Evolutionary conservation across 1,140 invertebrate species (phyloP), one percentile per base, ranked within the genome.

Genomic region (Ctenoplectra terminalis): DNA sequence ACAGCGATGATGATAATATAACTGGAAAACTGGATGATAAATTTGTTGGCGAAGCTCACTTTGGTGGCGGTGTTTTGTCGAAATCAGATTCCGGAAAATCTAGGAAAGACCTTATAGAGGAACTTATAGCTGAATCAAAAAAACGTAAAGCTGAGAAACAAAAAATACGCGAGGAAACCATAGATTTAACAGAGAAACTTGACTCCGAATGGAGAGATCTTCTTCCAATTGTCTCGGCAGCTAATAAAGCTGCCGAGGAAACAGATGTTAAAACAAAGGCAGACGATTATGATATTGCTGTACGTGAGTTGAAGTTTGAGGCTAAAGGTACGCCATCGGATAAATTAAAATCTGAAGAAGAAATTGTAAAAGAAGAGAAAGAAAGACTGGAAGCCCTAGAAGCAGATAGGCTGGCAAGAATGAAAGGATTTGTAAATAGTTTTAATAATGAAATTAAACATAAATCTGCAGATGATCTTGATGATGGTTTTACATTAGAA

Each of bases 61-160:
- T 99, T 93, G 98, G 98, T 81, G 98, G 98, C 79, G 96, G 96
- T 50, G 84, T 97, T 89, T 94, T 98, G 6, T 95, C 95, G 81
- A 97, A 95, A 73, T 92, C 95, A 48, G 94, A 96, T 29, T 95
- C 95, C 11, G 94, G 94, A 34, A 96, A 96, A 87, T 96, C 96
- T 8, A 96, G 98, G 71, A 97, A 98, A 92, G 96, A 98, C 89
- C 94, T 98, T 64, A 98, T 99, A 85, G 97, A 98, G 69, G 96
- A 99, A 90, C 93, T 99, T 15, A 99, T 99, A 85, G 94, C 95
- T 1, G 97, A 99, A 84, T 98, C 97, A 0, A 99, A 98, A 90
- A 97, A 97, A 90, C 94, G 96, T 4, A 99, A 99, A 94, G 96
- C 96, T 31, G 98, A 99, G 88, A 96, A 97, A 87, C 97, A 98